Percentiles rank a stretch among this genome's conserved stretches.
phyloP scores from a whole-genome alignment of 2,113 vertebrate genomes.

The Plestiodon gilberti region DNA sequence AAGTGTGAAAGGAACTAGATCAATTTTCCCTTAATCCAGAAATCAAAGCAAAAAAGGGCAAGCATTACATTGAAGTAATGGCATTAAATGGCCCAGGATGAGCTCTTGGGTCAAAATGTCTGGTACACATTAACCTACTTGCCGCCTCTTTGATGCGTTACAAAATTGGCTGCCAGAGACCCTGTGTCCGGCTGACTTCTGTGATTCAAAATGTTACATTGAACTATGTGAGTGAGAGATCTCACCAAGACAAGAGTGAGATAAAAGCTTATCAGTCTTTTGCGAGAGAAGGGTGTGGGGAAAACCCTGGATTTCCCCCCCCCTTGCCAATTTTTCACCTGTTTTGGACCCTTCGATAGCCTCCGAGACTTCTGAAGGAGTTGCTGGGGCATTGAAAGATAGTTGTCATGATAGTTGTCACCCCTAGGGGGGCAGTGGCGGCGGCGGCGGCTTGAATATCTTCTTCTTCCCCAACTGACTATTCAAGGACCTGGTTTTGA shows the following conservation, averaged over 20 bases:
- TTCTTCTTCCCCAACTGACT: no score
- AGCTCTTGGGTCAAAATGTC: no score
- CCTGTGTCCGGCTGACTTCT: not conserved
- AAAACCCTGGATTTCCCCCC: no score
- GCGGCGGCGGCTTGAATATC: no score
- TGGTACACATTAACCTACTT: not conserved
- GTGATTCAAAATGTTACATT: slow-evolving; percentile 4
- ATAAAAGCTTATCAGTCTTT: not conserved
- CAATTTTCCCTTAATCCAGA: not conserved
- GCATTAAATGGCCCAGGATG: not conserved
- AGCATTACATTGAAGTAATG: not conserved
- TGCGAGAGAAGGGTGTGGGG: not conserved
- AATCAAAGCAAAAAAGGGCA: slow-evolving; percentile 23
- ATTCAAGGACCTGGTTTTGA: no score
- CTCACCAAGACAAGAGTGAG: no score
- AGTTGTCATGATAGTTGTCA: no score
- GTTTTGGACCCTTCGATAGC: no score
- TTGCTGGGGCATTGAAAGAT: no score
- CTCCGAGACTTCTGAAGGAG: no score
- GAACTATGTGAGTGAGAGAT: not conserved
- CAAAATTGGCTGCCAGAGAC: not conserved
- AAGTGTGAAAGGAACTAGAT: slow-evolving; percentile 10
- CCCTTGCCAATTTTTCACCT: no score
- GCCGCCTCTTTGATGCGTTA: not conserved
- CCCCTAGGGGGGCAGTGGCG: no score